These are phyloP conservation scores for Takifugu rubripes DNA, from an alignment of 2,797 vertebrate species.

Conservation along the genomic window DNA sequence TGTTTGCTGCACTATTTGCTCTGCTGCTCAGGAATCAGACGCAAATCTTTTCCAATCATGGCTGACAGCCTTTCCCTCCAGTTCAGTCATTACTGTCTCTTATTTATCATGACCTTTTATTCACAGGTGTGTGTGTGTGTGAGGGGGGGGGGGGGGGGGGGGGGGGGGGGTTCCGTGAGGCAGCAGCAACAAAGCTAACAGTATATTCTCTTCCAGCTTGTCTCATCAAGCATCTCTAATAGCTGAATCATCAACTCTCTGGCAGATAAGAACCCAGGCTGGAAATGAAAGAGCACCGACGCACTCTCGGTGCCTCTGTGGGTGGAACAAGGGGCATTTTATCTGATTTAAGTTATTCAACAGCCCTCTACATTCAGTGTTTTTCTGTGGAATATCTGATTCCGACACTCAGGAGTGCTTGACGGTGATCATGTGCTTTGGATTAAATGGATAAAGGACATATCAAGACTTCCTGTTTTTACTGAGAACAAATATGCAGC, in stretches of 20 bases:
- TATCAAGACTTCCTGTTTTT: conserved; percentile 5
- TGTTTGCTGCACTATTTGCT: background rate
- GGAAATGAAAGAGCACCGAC: conserved; percentile 28
- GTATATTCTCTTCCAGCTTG: conserved; percentile 5
- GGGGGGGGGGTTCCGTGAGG: too few relatives aligned
- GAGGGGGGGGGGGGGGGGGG: too few relatives aligned
- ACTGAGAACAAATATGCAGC: background rate
- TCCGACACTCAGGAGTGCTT: conserved; percentile 51
- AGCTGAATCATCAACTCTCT: conserved; percentile 22
- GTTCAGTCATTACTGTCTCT: background rate
- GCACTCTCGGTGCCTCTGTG: conserved; percentile 56
- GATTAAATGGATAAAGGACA: conserved; percentile 24
- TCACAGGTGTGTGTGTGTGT: background rate
- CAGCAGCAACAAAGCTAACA: too few relatives aligned
- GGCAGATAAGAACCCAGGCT: background rate
- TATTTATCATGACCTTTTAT: background rate
- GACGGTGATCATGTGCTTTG: conserved; percentile 24
- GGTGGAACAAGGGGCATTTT: conserved; percentile 56
- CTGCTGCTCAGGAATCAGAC: background rate
- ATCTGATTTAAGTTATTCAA: conserved; percentile 67
- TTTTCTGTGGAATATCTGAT: conserved; percentile 37
- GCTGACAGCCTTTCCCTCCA: background rate
- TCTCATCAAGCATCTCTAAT: conserved; percentile 19
- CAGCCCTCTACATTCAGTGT: conserved; percentile 51
- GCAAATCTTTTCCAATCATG: background rate